phyloP scores from a whole-genome alignment of 1,140 invertebrate species.

The Calliphora vicina region DNA sequence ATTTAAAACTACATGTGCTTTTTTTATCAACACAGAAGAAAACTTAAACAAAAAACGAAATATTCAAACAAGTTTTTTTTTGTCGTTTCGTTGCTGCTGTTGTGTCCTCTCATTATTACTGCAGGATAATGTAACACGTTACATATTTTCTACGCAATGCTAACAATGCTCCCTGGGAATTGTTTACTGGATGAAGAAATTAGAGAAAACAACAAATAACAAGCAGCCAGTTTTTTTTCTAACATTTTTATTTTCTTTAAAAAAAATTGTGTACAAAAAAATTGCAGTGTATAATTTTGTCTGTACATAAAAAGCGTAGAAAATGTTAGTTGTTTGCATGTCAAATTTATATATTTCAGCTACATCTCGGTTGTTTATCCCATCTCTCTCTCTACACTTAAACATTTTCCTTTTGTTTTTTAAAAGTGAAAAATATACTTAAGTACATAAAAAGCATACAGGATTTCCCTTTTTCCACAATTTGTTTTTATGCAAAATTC shows the following conservation, averaged over 20 bases:
- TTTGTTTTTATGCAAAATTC: background rate
- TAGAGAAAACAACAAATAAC: background rate
- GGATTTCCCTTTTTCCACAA: background rate
- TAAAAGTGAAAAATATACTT: background rate
- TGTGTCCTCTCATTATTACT: background rate
- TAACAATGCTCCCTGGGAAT: background rate
- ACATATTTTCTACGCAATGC: background rate
- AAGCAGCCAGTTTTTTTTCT: background rate
- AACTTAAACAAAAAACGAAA: background rate
- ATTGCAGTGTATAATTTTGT: no score
- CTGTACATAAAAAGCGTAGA: background rate
- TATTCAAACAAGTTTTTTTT: background rate
- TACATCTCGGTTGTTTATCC: no score
- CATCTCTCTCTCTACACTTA: background rate
- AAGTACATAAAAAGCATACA: background rate
- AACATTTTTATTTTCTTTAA: background rate
- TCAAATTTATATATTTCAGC: conserved; percentile 10
- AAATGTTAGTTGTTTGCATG: background rate
- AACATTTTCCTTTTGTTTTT: background rate
- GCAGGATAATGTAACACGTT: conserved; percentile 11
- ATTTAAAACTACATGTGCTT: conserved; percentile 26
- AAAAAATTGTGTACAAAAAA: background rate
- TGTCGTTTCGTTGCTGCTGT: no score
- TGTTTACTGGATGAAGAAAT: background rate
- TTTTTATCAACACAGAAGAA: background rate